These are phyloP conservation scores for Chaunax sp. DNA, from an alignment of 2,797 vertebrate genomes.

Conservation along the genomic window DNA sequence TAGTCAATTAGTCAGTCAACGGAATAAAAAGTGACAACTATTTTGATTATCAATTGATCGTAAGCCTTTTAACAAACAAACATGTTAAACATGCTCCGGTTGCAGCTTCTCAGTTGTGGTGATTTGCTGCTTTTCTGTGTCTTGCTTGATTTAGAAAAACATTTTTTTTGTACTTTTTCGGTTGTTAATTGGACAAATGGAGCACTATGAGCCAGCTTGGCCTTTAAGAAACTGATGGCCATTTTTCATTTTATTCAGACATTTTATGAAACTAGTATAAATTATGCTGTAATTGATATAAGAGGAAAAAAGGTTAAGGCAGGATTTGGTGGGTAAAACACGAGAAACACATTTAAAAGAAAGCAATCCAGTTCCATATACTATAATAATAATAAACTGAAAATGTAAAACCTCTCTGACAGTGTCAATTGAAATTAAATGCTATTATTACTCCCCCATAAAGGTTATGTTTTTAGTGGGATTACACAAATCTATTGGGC, in stretches of 20 bases:
- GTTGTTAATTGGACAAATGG: not conserved
- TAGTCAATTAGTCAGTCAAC: slow-evolving; percentile 10
- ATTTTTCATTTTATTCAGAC: not conserved
- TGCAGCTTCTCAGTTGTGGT: not conserved
- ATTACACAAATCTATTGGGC: too few species aligned
- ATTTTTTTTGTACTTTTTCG: not conserved
- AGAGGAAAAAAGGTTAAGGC: too few species aligned
- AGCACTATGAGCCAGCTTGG: not conserved
- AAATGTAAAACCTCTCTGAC: not conserved
- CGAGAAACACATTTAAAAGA: too few species aligned
- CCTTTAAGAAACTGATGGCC: too few species aligned
- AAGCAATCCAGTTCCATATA: too few species aligned
- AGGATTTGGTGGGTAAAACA: too few species aligned
- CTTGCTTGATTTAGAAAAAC: not conserved
- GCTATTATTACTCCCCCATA: too few species aligned
- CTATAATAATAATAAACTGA: not conserved
- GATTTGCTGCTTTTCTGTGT: not conserved
- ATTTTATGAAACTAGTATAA: not conserved
- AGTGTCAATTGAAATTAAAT: not conserved
- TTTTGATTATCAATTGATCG: slow-evolving; percentile 21
- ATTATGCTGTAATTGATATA: too few species aligned
- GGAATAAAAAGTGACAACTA: slow-evolving; percentile 3
- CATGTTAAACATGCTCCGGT: not conserved
- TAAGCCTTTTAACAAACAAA: not conserved
- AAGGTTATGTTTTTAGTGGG: too few species aligned